Evolutionary conservation across 2,113 vertebrate species (phyloP).

Genomic region (Chunga burmeisteri): DNA sequence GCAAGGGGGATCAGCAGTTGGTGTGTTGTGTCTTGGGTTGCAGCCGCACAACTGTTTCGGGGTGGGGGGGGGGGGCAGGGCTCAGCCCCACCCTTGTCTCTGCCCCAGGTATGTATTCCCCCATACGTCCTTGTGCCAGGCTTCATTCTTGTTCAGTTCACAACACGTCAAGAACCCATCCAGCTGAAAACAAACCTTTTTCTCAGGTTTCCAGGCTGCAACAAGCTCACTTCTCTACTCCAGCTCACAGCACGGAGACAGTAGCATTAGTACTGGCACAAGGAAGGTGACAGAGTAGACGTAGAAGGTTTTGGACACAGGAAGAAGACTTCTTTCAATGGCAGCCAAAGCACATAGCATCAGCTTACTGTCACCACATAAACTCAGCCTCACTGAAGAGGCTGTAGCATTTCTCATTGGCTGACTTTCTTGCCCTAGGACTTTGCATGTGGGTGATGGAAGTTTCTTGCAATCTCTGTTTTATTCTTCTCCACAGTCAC

Average conservation of each 20-base stretch:
- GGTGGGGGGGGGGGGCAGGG: background rate
- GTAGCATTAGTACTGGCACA: background rate
- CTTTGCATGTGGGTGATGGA: background rate
- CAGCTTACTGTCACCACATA: background rate
- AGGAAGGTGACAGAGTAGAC: background rate
- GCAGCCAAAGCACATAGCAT: background rate
- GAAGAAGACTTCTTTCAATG: background rate
- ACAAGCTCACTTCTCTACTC: background rate
- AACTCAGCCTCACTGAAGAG: background rate
- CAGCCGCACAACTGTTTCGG: background rate
- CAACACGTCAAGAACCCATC: background rate
- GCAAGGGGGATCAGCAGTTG: background rate
- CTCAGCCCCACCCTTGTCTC: background rate
- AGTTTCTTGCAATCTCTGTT: background rate
- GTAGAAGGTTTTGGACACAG: background rate
- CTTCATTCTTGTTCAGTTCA: background rate
- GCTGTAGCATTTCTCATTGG: background rate
- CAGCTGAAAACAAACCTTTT: background rate
- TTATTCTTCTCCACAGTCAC: background rate
- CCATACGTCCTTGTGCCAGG: background rate
- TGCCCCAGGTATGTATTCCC: background rate
- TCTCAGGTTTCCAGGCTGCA: background rate
- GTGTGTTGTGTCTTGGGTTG: background rate
- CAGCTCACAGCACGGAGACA: background rate
- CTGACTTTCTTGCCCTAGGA: background rate